Evolutionary conservation across 2,113 vertebrate species (phyloP), one percentile per base, ranked within the genome.

Genomic region (Enhydra lutris): DNA sequence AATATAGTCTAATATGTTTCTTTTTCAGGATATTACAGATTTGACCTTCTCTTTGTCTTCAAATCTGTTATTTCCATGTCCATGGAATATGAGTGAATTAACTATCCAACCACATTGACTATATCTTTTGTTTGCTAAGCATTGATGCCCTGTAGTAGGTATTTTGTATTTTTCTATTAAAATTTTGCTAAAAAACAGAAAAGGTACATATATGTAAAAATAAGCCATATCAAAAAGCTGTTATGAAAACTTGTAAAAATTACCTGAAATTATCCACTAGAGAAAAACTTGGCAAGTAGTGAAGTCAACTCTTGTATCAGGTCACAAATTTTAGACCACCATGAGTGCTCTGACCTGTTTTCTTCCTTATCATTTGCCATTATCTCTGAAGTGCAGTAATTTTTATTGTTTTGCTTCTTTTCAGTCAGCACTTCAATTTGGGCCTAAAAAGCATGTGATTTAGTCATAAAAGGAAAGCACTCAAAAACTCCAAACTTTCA

Each of bases 231-330:
- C 31, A 63, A 47, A 78, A 78, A 90, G 17, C n/a, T 47, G 39
- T 61, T 50, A 24, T 50, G 36, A 79, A 63, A 63, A 63, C 57
- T 65, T 78, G 34, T 36, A 76, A 89, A 89, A 45, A 89, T 76
- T 76, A 61, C 8, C 71, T 47, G 55, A n/a, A 89, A 61, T 89
- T n/a, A 76, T 6, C 17, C 17, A 59, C 36, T 23, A 29, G 21
- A 34, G 12, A 76, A 76, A 24, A 24, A 47, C 55, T 29, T 10
- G 42, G 9, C 34, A 12, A 78, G n/a, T 63, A n/a, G 39, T n/a
- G 1, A 63, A 14, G 6, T 10, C 36, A 59, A 9, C 14, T 61
- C 18, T 4, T 61, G 1, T 47, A 47, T 61, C 5, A 34, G 15
- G 29, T 17, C 29, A 57, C 18, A n/a, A 89, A 83, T 47, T 34